Evolutionary conservation across 2,797 vertebrate species (phyloP).

Genomic region (Ibycter americanus): DNA sequence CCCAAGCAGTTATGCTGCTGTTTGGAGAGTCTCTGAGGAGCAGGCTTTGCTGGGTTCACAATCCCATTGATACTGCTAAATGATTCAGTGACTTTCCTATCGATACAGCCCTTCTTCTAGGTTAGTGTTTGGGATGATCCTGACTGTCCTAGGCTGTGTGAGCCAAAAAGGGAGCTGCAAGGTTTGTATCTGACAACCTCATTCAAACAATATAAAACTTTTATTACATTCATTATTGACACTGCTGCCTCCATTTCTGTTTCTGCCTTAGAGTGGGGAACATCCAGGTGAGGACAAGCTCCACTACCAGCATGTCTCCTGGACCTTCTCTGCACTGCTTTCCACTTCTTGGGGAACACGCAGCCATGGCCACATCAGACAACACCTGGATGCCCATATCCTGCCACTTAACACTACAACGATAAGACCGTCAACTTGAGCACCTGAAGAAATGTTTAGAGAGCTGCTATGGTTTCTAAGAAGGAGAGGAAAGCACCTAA

Average conservation of each 20-base stretch:
- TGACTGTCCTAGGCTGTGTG: neutral
- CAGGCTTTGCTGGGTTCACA: neutral
- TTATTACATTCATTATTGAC: neutral
- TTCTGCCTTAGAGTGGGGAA: neutral
- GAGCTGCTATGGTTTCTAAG: neutral
- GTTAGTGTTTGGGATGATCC: neutral
- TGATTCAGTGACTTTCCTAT: neutral
- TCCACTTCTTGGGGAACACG: neutral
- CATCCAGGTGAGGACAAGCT: neutral
- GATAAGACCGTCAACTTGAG: accelerated
- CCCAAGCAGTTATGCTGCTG: neutral
- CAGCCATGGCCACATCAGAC: neutral
- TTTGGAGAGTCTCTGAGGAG: neutral
- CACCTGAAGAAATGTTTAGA: neutral
- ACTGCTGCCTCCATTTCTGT: neutral
- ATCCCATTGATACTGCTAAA: neutral
- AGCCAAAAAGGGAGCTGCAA: neutral
- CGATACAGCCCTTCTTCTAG: neutral
- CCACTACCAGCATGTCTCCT: neutral
- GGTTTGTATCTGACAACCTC: neutral
- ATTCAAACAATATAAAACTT: neutral
- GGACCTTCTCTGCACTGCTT: neutral
- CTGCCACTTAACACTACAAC: neutral
- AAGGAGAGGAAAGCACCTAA: neutral
- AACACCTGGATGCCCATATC: neutral